Percentiles rank a stretch among this genome's conserved stretches.
phyloP scores from a whole-genome alignment of 2,888 invertebrate species.

The Acanthoscelides obtectus region DNA sequence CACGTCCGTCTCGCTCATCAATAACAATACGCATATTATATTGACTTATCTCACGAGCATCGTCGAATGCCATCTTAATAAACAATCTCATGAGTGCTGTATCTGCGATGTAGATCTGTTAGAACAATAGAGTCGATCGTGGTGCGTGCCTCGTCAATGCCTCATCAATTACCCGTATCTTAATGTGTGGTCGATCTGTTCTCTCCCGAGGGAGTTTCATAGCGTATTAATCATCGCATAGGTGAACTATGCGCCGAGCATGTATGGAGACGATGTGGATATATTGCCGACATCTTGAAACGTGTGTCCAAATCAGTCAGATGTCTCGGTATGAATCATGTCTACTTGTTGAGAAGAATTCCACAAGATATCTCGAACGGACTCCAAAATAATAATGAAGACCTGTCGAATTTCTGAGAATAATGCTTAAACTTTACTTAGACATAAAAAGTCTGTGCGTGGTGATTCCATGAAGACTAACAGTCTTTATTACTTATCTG shows the following conservation, averaged over 20 bases:
- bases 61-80: conserved; percentile 26
- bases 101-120: conserved; percentile 24
- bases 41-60: conserved; percentile 21
- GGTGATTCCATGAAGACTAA: no score
- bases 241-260: background rate
- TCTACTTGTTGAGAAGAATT: background rate
- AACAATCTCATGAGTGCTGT: conserved; percentile 29
- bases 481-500: no score
- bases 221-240: background rate
- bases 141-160: conserved; percentile 22
- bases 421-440: no score
- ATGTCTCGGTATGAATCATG: background rate
- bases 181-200: conserved; percentile 23
- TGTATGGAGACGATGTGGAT: background rate
- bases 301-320: background rate
- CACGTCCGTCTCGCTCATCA: background rate
- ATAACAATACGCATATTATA: conserved; percentile 15
- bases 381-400: no score
- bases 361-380: no score
- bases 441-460: no score
- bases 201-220: background rate
- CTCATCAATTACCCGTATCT: conserved; percentile 28
- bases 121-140: conserved; percentile 26
- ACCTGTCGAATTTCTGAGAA: no score
- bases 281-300: background rate